Evolutionary conservation across 2,113 vertebrate species (phyloP).

Genomic region (Bagarius yarrelli): DNA sequence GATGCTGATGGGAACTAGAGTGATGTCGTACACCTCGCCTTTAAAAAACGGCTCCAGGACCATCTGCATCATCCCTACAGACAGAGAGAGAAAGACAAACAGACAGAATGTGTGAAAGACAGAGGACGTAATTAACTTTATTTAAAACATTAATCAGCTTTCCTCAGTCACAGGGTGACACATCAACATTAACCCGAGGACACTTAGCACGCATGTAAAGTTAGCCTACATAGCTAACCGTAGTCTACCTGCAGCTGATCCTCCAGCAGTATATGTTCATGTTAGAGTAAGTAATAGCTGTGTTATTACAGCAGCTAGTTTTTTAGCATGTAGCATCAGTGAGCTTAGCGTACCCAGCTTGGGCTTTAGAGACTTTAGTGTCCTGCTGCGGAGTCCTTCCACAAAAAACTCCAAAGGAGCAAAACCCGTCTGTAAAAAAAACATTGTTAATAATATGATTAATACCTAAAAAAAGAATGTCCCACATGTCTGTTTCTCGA

Average conservation of each 20-base stretch:
- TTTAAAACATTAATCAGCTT: no score
- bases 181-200: no score
- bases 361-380: constrained; percentile 86
- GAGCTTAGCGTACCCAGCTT: constrained; percentile 81
- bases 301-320: not conserved
- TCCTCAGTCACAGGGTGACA: no score
- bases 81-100: not conserved
- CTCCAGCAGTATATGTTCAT: not conserved
- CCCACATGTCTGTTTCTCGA: no score
- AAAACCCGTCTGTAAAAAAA: constrained; percentile 74
- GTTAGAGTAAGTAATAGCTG: not conserved
- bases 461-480: not conserved
- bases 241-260: not conserved
- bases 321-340: not conserved
- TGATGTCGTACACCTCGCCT: constrained; percentile 90
- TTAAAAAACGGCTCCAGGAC: constrained; percentile 94
- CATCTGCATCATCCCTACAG: constrained; percentile 91
- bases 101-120: not conserved
- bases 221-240: not conserved
- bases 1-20: constrained; percentile 91
- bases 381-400: constrained; percentile 91
- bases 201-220: no score
- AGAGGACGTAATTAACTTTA: no score
- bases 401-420: constrained; percentile 96
- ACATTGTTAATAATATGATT: not conserved